Evolutionary conservation across 2,113 vertebrate species (phyloP).

Genomic region (Jacana jacana): DNA sequence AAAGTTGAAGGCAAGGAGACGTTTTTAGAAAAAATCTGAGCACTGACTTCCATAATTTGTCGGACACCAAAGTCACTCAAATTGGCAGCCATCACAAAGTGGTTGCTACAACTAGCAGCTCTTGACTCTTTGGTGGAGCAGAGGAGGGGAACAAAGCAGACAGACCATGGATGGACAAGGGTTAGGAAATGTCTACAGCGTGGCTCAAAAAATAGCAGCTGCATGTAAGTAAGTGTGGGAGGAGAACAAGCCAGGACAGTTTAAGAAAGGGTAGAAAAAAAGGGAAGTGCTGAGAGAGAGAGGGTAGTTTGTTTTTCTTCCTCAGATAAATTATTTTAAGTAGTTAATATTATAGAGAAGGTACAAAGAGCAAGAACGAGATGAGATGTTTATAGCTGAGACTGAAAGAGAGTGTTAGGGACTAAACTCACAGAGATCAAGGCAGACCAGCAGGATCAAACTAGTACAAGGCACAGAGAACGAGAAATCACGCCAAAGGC

Average conservation of each 20-base stretch:
- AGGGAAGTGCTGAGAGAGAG: not conserved
- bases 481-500: not conserved
- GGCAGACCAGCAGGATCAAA: not conserved
- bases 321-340: not conserved
- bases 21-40: not conserved
- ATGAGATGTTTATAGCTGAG: not conserved
- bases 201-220: not conserved
- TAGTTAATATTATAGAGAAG: not conserved
- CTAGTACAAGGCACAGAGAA: not conserved
- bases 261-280: not conserved
- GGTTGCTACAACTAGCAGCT: not conserved
- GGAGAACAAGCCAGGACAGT: not conserved
- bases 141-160: not conserved
- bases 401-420: not conserved
- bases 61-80: not conserved
- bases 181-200: not conserved
- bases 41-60: not conserved
- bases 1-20: not conserved
- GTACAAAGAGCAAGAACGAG: not conserved
- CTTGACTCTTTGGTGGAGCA: not conserved
- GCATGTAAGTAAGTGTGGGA: not conserved
- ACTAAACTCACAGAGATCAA: not conserved
- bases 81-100: not conserved
- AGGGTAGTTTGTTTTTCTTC: not conserved
- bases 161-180: not conserved